Conservation (phyloP, 2,113 vertebrate species). For the Rhinolophus sinicus region DNA sequence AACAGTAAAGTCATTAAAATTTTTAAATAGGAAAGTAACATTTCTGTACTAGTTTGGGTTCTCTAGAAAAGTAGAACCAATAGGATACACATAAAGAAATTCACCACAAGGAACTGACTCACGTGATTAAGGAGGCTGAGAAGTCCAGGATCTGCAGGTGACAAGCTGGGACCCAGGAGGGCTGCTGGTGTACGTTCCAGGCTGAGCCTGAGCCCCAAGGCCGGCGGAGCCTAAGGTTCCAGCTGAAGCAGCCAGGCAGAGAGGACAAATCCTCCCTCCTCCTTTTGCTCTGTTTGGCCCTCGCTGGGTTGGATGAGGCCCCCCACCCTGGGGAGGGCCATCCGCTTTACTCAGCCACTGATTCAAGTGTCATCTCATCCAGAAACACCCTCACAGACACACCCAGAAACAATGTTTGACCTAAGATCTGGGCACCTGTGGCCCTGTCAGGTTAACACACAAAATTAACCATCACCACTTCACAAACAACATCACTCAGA, state of each 20-base stretch:
- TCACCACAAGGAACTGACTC: not conserved
- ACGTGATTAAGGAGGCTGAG: accelerated
- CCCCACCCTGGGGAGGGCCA: not conserved
- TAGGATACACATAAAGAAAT: no score
- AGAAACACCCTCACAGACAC: accelerated
- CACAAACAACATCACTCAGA: not conserved
- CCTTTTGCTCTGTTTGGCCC: accelerated
- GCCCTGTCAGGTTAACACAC: not conserved
- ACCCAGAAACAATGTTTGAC: not conserved
- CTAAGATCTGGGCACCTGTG: accelerated
- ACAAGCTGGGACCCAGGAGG: not conserved
- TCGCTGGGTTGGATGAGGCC: accelerated
- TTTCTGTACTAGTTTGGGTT: not conserved
- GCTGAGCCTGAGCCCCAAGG: accelerated
- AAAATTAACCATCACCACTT: not conserved
- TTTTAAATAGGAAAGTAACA: not conserved
- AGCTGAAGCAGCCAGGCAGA: accelerated
- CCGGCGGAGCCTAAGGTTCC: not conserved
- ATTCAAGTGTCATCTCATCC: accelerated
- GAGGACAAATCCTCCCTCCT: not conserved
- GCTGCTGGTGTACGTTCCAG: accelerated
- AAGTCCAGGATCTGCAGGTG: accelerated
- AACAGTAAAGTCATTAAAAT: not conserved
- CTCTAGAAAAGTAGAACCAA: not conserved
- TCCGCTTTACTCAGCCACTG: accelerated